phyloP scores from a whole-genome alignment of 2,113 vertebrate genomes.

The Acanthisitta chloris region DNA sequence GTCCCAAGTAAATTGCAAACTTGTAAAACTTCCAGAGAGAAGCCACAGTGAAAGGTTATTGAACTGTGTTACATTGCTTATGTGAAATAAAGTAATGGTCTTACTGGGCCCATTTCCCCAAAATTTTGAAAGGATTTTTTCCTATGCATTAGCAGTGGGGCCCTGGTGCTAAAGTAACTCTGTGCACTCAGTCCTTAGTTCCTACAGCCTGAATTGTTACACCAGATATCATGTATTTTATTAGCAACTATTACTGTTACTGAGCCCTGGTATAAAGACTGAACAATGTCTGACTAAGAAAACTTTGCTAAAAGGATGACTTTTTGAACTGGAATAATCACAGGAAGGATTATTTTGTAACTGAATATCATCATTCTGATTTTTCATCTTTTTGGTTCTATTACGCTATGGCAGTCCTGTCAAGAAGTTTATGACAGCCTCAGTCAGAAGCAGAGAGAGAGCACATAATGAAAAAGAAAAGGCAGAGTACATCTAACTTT shows the following conservation, averaged over 20 bases:
- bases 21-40: background rate
- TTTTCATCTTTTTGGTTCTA: background rate
- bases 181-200: background rate
- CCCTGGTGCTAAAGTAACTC: background rate
- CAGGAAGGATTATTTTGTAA: background rate
- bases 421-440: background rate
- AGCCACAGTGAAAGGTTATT: background rate
- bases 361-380: background rate
- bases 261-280: background rate
- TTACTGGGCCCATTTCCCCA: background rate
- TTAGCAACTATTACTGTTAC: background rate
- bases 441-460: background rate
- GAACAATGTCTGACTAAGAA: background rate
- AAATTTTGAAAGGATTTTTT: background rate
- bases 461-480: slow-evolving; percentile 13
- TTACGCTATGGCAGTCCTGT: background rate
- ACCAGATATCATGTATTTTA: fast-evolving
- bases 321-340: background rate
- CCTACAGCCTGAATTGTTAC: background rate
- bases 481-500: background rate
- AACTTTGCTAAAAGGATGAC: background rate
- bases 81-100: background rate
- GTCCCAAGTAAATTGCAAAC: background rate
- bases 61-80: fast-evolving
- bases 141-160: background rate